Evolutionary conservation across 2,888 invertebrate species (phyloP).

Genomic region (Agrotis exclamationis): DNA sequence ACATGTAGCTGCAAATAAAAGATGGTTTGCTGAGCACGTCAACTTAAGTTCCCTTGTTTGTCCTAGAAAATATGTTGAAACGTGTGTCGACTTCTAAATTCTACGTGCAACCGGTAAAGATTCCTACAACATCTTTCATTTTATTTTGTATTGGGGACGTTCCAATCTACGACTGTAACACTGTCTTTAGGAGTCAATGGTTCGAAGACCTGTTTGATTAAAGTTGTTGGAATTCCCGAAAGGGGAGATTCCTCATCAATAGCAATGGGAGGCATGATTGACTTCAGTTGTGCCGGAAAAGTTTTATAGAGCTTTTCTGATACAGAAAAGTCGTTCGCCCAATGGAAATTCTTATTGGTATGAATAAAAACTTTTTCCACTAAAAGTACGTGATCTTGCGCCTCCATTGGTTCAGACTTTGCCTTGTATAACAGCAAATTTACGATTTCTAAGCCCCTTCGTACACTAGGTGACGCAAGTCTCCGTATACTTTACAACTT

Average conservation of each 20-base stretch:
- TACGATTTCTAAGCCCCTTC: too few relatives aligned
- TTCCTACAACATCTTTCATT: conserved; percentile 42
- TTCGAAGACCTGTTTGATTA: conserved; percentile 20
- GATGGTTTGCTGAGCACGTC: conserved; percentile 40
- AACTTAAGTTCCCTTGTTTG: conserved; percentile 49
- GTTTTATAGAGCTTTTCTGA: neutral
- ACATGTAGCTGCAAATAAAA: conserved; percentile 16
- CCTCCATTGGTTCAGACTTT: too few relatives aligned
- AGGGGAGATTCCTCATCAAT: neutral
- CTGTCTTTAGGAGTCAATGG: conserved; percentile 21
- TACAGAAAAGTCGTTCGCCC: neutral
- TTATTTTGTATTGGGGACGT: conserved; percentile 19
- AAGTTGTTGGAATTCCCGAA: neutral
- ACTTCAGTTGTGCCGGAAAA: neutral
- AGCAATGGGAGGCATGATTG: neutral
- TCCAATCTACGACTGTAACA: conserved; percentile 7
- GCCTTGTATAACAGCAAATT: too few relatives aligned
- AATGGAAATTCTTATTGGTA: neutral
- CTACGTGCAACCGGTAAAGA: conserved; percentile 42
- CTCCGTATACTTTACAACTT: too few relatives aligned
- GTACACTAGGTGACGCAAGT: too few relatives aligned
- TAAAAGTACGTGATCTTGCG: neutral
- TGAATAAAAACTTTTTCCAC: neutral
- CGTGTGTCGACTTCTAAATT: conserved; percentile 48
- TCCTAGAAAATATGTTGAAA: conserved; percentile 32